Base-by-base conservation (phyloP, 2,797 vertebrate species). In the Eutrigla gurnardus region DNA sequence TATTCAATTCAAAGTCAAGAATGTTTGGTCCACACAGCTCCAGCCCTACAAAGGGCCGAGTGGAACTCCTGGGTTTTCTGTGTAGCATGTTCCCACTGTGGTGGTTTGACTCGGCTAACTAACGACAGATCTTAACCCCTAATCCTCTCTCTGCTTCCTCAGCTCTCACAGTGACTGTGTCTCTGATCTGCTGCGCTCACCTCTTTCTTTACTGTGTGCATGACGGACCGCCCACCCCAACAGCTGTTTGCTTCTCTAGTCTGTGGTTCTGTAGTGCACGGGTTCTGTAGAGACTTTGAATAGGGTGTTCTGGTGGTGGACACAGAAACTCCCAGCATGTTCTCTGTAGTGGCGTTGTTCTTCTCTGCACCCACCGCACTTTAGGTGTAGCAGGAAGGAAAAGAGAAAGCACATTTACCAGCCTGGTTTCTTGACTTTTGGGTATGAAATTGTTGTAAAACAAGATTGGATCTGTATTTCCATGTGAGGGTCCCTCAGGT, bases 101-200 rank as follows among this genome's bases (percentile, higher is more conserved):
- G 49, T n/a, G 73, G 65, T 70, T 80, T 40, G 68, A 74, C 86
- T 85, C 62, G 14, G 78, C 89, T 88, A 81, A 92, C 82, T 92
- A 93, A 93, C 86, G 33, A 67, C 76, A 77, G 75, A 69, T 53
- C 79, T 87, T 93, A 93, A 93, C 89, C 80, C 12, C 62, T 92
- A 87, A 93, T 85, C 57, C 73, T 70, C 42, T 33, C 65, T 79
- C 57, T 65, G 76, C 83, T 78, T 76, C 80, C 33, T 81, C 72
- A 64, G 43, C 68, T 40, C 77, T 80, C 77, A 57, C 72, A 32
- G 1, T 58, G 37, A 8, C 73, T 53, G 7, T 60, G 17, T 65
- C 67, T 78, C 59, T 71, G 33, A 67, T 32, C 60, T 17, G 10
- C 50, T 37, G 12, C 4, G 42, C 64, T 75, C 2, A 1, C 42